Percentiles rank a stretch among this genome's conserved stretches.
Conservation (phyloP, 2,888 invertebrate species). For the Coenonympha arcania region DNA sequence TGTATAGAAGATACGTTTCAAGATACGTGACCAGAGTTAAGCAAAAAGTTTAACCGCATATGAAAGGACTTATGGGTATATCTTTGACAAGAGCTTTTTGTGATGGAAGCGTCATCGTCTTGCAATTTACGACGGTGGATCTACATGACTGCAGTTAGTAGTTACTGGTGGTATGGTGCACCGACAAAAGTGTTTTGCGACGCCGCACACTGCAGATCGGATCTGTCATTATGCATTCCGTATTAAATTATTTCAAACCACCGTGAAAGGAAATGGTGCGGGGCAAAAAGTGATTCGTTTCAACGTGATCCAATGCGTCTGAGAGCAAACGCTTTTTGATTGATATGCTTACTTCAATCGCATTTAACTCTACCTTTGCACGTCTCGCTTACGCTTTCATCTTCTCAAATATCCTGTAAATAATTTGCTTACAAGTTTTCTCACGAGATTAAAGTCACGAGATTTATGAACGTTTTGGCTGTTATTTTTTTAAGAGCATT, state of each 20-base stretch:
- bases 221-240: slow-evolving; percentile 29
- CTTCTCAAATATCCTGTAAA: slow-evolving; percentile 5
- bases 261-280: slow-evolving; percentile 28
- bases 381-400: slow-evolving; percentile 19
- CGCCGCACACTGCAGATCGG: slow-evolving; percentile 33
- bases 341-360: slow-evolving; percentile 27
- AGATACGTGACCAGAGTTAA: slow-evolving; percentile 29
- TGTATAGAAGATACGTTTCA: slow-evolving; percentile 8
- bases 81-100: slow-evolving; percentile 27
- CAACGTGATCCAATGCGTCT: slow-evolving; percentile 28
- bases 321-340: slow-evolving; percentile 24
- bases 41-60: slow-evolving; percentile 33
- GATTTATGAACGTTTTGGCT: too few species aligned
- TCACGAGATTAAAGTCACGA: too few species aligned
- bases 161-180: too few species aligned
- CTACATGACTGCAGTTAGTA: slow-evolving; percentile 17
- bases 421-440: slow-evolving; percentile 21
- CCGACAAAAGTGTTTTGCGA: slow-evolving; percentile 39
- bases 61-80: slow-evolving; percentile 21
- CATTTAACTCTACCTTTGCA: slow-evolving; percentile 8
- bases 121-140: slow-evolving; percentile 20
- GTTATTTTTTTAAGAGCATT: too few species aligned
- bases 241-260: slow-evolving; percentile 29
- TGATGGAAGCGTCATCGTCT: slow-evolving; percentile 23
- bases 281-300: slow-evolving; percentile 31